Evolutionary conservation across 2,113 vertebrate species (phyloP), one percentile per base, ranked within the genome.

Genomic region (Scortum barcoo): DNA sequence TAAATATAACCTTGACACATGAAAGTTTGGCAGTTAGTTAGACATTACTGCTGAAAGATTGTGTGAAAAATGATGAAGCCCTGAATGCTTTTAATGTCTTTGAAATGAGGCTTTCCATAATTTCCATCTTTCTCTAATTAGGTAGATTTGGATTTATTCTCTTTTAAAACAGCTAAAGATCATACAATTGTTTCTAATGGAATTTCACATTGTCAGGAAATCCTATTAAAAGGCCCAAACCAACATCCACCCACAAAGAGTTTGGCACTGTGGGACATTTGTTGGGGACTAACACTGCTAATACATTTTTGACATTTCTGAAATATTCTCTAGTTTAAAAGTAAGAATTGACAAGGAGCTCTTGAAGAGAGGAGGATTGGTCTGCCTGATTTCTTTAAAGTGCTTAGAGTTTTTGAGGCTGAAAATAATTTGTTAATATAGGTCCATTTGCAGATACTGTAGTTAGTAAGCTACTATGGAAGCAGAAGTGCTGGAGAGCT

Each of bases 71-170:
- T 26, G 2, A 24, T 26, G 38, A 57, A 56, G 2, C 36, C 17
- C 7, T 28, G 6, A 53, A 61, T 42, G 44, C 26, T 68, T 68
- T 81, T 69, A 61, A 73, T 81, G 24, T 81, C 26, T 63, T 63
- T 46, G 19, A 65, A 72, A 72, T 54, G 0, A 28, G 58, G 20
- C 38, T 56, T 36, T 62, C 13, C 19, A 53, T 22, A 22, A 28
- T 36, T 36, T 36, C 33, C 33, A 62, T 70, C 28, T 11, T 42
- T 12, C 5, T 71, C 26, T n/a, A 33, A 13, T 51, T 50, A 9
- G 53, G 36, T 57, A 44, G 3, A 58, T 30, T 60, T 20, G 4
- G 7, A 60, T 19, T 51, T 62, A 3, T 51, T 62, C 28, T 62
- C 22, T 5, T 72, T 33, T 48, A 16, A 46, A 48, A 28, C 7